These are phyloP conservation scores for Trichopria drosophilae DNA, from an alignment of 2,888 invertebrate species.

Conservation along the genomic window DNA sequence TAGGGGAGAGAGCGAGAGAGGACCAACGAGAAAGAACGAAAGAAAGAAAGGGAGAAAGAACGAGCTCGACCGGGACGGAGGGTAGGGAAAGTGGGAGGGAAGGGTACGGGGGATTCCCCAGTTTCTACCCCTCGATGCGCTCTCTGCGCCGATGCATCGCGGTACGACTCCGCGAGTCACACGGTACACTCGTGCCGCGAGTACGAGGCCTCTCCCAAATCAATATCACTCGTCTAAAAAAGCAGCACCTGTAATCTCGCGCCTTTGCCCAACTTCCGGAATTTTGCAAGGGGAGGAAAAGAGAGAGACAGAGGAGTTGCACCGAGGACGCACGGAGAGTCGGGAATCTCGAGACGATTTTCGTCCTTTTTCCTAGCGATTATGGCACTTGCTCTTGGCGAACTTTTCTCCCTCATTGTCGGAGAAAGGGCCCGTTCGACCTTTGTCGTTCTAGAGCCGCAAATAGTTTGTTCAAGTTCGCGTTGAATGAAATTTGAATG, in stretches of 20 bases:
- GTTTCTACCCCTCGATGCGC: slow-evolving; percentile 55
- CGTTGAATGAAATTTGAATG: too few relatives aligned
- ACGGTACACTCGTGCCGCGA: slow-evolving; percentile 55
- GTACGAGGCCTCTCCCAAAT: slow-evolving; percentile 57
- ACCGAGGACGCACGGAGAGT: slow-evolving; percentile 7
- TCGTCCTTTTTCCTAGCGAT: too few relatives aligned
- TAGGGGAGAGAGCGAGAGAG: slow-evolving; percentile 14
- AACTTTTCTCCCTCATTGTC: too few relatives aligned
- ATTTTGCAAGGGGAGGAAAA: slow-evolving; percentile 25
- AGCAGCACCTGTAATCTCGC: slow-evolving; percentile 45
- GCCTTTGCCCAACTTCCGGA: slow-evolving; percentile 28
- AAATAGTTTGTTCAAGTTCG: too few relatives aligned
- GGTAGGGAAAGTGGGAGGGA: slow-evolving; percentile 25
- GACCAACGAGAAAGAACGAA: slow-evolving; percentile 13
- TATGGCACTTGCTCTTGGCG: too few relatives aligned
- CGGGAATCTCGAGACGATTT: too few relatives aligned
- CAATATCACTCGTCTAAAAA: slow-evolving; percentile 59
- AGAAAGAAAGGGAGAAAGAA: slow-evolving; percentile 16
- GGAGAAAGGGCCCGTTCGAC: too few relatives aligned
- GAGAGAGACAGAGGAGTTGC: slow-evolving; percentile 36
- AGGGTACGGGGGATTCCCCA: slow-evolving; percentile 31
- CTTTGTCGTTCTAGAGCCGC: too few relatives aligned
- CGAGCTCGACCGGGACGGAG: slow-evolving; percentile 10
- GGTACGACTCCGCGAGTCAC: slow-evolving; percentile 49
- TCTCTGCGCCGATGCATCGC: slow-evolving; percentile 54